Base-by-base conservation (phyloP, 2,888 invertebrate genomes). In the Eupithecia subumbrata region DNA sequence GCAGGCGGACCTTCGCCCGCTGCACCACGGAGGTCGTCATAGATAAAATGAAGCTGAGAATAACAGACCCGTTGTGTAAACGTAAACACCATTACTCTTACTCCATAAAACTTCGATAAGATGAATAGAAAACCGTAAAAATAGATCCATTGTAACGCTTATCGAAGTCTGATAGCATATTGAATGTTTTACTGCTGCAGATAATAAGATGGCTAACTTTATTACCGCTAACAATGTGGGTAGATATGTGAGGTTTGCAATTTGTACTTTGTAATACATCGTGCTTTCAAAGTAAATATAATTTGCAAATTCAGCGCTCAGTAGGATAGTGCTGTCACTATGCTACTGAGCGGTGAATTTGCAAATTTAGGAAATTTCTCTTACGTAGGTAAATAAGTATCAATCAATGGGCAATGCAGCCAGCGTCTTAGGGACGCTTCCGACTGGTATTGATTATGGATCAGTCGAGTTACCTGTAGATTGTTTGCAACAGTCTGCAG, bases 61-160 rank as follows among this genome's bases (percentile, higher is more conserved):
- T 83, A 84, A 85, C 82, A 80, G 80, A 74, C 79, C 83, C 82
- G 82, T 82, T n/a, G 11, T 11, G 11, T 22, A 56, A 56, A 56
- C 4, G 88, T 88, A 90, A 90, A 90, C 90, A 89, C 89, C 90
- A 90, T 91, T 90, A 90, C 88, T 82, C 85, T 84, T 80, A 74
- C 75, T 83, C 86, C 86, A 86, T 90, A 91, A 91, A 91, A 86
- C 89, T 84, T 84, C 87, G 90, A 91, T 91, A 91, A 91, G 90
- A 91, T 86, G 88, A 87, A 91, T 90, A 87, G 88, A 83, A 84
- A 81, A 79, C 82, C 84, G 84, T 90, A 89, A 89, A 90, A 89
- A 85, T 85, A 84, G 84, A 85, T 87, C 86, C 84, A 85, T 85
- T 86, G 83, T 87, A 88, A 86, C 85, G 86, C 85, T 87, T 86